Conservation (phyloP, 2,888 invertebrate species). For the Drosophila testacea region DNA sequence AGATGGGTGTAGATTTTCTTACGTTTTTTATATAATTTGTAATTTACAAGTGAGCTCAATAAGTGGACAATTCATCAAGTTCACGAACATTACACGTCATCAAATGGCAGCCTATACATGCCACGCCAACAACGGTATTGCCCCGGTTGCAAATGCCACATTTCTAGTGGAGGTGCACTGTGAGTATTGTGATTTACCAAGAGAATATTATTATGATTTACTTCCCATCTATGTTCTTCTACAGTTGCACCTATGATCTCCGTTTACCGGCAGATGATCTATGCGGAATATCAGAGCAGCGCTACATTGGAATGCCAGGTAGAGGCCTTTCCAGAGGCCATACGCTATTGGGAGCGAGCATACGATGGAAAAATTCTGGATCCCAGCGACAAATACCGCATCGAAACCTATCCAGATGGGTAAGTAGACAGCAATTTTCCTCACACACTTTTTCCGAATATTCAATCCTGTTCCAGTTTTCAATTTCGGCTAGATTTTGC, state of each 20-base stretch:
- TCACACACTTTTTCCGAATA: no score
- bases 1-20: neutral
- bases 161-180: slow-evolving; percentile 95
- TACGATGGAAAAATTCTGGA: slow-evolving; percentile 91
- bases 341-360: slow-evolving; percentile 92
- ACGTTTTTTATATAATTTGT: neutral
- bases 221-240: slow-evolving; percentile 54
- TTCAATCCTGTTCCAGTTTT: neutral
- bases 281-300: slow-evolving; percentile 89
- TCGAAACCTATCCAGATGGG: slow-evolving; percentile 87
- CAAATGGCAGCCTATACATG: slow-evolving; percentile 92
- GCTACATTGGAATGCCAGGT: slow-evolving; percentile 93
- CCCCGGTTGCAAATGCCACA: slow-evolving; percentile 92
- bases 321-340: slow-evolving; percentile 94
- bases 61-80: slow-evolving; percentile 91
- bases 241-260: slow-evolving; percentile 94
- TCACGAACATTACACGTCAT: slow-evolving; percentile 89
- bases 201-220: neutral
- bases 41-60: slow-evolving; percentile 88
- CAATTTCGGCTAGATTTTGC: neutral
- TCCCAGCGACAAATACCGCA: slow-evolving; percentile 88
- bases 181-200: slow-evolving; percentile 86
- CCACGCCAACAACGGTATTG: slow-evolving; percentile 93
- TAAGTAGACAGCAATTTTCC: slow-evolving; percentile 41
- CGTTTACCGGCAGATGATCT: slow-evolving; percentile 91